phyloP scores from a whole-genome alignment of 2,113 vertebrate species.

The Poecile atricapillus region DNA sequence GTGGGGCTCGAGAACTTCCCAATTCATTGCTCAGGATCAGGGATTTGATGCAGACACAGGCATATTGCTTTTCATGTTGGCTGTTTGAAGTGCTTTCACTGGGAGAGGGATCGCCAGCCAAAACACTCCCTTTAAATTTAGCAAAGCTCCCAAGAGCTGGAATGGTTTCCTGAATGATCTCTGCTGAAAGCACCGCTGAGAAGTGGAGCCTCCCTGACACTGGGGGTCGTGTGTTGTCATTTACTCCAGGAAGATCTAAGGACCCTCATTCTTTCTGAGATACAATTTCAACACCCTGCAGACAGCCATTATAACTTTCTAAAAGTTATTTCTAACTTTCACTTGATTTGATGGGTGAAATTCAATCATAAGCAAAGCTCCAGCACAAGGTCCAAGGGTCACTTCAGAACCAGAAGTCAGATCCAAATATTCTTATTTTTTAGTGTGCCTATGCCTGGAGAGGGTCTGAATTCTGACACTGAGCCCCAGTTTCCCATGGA shows the following conservation, averaged over 20 bases:
- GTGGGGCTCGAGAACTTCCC: accelerated
- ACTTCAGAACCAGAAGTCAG: neutral
- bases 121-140: neutral
- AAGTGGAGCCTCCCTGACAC: neutral
- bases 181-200: neutral
- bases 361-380: slow-evolving; percentile 15
- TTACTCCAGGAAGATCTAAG: neutral
- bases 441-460: neutral
- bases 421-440: neutral
- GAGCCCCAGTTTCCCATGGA: neutral
- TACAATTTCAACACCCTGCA: neutral
- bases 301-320: neutral
- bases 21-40: neutral
- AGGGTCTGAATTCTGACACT: neutral
- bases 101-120: neutral
- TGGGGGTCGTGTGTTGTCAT: accelerated
- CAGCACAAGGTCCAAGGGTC: slow-evolving; percentile 6
- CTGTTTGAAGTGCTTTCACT: neutral
- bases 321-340: neutral
- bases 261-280: neutral
- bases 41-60: neutral
- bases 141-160: neutral
- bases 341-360: neutral
- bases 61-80: neutral
- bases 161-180: neutral